Evolutionary conservation across 2,888 invertebrate species (phyloP).

Genomic region (Gymnosoma rotundatum): DNA sequence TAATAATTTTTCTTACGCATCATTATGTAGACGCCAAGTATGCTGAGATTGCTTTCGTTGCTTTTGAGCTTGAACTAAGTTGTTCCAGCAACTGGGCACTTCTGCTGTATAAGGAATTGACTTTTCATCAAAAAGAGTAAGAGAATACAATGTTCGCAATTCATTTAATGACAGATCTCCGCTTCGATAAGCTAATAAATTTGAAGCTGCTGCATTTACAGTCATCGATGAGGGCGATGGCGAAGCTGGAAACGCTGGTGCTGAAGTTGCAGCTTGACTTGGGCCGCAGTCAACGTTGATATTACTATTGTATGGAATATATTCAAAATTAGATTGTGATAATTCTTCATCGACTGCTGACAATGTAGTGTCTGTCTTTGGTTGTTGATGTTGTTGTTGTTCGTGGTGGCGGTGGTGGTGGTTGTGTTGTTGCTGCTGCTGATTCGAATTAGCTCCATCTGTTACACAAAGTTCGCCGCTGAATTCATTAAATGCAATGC

Average conservation of each 20-base stretch:
- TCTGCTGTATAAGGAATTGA: slow-evolving; percentile 89
- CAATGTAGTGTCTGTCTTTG: slow-evolving; percentile 2
- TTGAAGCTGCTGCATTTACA: slow-evolving; percentile 73
- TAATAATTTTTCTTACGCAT: slow-evolving; percentile 84
- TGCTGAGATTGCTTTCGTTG: slow-evolving; percentile 94
- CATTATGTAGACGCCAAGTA: slow-evolving; percentile 94
- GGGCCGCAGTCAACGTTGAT: slow-evolving; percentile 71
- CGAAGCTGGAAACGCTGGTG: slow-evolving; percentile 73
- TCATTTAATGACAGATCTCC: slow-evolving; percentile 84
- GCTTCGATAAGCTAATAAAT: slow-evolving; percentile 84
- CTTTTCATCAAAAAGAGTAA: slow-evolving; percentile 89
- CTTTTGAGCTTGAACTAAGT: slow-evolving; percentile 94
- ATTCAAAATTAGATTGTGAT: slow-evolving; percentile 22
- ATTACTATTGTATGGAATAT: slow-evolving; percentile 33
- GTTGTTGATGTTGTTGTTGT: slow-evolving; percentile 3
- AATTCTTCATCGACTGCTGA: slow-evolving; percentile 10
- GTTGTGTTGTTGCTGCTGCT: slow-evolving; percentile 18
- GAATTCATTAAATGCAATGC: slow-evolving; percentile 64
- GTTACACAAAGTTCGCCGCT: slow-evolving; percentile 55
- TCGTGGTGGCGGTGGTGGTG: slow-evolving; percentile 31
- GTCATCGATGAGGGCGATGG: slow-evolving; percentile 75
- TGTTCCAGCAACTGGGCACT: slow-evolving; percentile 96
- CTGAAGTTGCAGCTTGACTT: slow-evolving; percentile 25
- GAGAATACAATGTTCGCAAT: slow-evolving; percentile 87
- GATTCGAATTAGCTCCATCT: slow-evolving; percentile 54